Evolutionary conservation across 2,797 vertebrate species (phyloP), one percentile per base, ranked within the genome.

Genomic region (Crocidura indochinensis): DNA sequence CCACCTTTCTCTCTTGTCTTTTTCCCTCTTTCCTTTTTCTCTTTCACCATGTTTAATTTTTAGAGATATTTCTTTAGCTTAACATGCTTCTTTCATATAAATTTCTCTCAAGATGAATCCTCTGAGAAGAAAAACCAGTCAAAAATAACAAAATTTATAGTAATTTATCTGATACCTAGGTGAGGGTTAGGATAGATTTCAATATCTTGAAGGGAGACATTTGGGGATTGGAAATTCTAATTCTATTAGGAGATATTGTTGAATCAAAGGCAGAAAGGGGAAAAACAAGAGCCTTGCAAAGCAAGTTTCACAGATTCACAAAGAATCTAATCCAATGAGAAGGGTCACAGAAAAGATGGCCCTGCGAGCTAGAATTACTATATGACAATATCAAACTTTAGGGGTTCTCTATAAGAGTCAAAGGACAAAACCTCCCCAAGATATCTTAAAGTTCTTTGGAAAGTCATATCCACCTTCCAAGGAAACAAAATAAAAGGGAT

Each of bases 41-140:
- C 17, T 60, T 60, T 60, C 22, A 19, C 56, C 22, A 1, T 14
- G 4, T 60, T 60, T 60, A 19, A 19, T 8, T 22, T 22, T 60
- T 60, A 19, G 15, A 56, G 12, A 17, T 6, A 56, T 17, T 56
- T 92, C 47, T 82, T 92, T 56, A 83, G 56, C 4, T 84, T 82
- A 75, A 84, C 46, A 60, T 49, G 20, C 29, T 88, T 77, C 83
- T 80, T 89, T 91, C 90, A 90, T 92, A 79, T 85, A 72, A 85
- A 87, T 75, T 84, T 22, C 89, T 47, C 88, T 47, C 62, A 20
- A 46, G 56, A 62, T 91, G 26, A 71, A 92, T 31, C 72, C 79
- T 72, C 2, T 90, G 68, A 94, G 46, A 26, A 87, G 15, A 60
- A 92, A 79, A 92, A 79, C 44, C 85, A 56, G 27, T 79, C 44